These are phyloP conservation scores for Drosophila meridionalis DNA, from an alignment of 2,888 invertebrate species.

Conservation along the genomic window DNA sequence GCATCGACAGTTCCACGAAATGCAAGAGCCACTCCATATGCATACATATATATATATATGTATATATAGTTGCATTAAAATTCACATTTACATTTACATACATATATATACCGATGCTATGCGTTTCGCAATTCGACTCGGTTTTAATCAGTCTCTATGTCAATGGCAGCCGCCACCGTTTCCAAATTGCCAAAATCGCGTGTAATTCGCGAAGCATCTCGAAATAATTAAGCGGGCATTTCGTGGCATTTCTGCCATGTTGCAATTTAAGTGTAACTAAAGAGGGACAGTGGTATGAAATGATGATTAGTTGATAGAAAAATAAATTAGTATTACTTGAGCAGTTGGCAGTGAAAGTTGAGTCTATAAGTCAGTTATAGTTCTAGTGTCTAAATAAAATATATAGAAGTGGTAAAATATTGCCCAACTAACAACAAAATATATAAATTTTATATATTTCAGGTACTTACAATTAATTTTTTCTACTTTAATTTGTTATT, in stretches of 20 bases:
- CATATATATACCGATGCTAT: neutral
- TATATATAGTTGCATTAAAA: neutral
- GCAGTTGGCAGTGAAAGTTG: no score
- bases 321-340: neutral
- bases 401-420: no score
- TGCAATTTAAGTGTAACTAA: constrained; percentile 21
- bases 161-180: constrained; percentile 49
- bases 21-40: neutral
- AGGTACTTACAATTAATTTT: no score
- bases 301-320: neutral
- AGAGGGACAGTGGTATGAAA: constrained; percentile 32
- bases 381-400: no score
- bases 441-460: no score
- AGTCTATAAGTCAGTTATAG: no score
- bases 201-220: constrained; percentile 46
- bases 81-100: neutral
- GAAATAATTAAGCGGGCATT: constrained; percentile 70
- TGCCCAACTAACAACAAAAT: no score
- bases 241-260: constrained; percentile 35
- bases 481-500: no score
- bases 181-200: constrained; percentile 51
- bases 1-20: constrained; percentile 32
- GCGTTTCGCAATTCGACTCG: constrained; percentile 12
- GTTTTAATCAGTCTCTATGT: constrained; percentile 55
- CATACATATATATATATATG: neutral